These are phyloP conservation scores for Nycticebus coucang DNA, from an alignment of 2,113 vertebrate genomes.

Conservation along the genomic window DNA sequence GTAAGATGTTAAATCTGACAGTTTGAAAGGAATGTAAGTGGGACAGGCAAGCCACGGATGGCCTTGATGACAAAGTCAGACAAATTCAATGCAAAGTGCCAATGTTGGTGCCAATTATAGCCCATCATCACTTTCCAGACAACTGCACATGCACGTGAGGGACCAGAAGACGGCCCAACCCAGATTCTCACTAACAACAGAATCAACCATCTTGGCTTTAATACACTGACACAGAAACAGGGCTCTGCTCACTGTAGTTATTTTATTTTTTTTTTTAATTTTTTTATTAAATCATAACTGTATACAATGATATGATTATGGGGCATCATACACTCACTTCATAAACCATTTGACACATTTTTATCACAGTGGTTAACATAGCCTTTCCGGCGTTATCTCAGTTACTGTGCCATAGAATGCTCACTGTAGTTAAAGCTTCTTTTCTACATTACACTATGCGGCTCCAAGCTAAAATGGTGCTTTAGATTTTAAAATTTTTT, in stretches of 20 bases:
- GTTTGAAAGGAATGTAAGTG: not conserved
- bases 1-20: slow-evolving; percentile 24
- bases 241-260: not conserved
- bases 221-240: not conserved
- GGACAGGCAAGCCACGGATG: not conserved
- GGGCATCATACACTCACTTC: too few species aligned
- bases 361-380: too few species aligned
- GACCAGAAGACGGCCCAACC: not conserved
- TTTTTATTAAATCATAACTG: too few species aligned
- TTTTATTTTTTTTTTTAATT: too few species aligned
- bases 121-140: not conserved
- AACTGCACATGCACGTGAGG: not conserved
- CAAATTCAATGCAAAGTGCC: not conserved
- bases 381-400: too few species aligned
- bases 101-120: slow-evolving; percentile 11
- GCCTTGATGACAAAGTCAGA: slow-evolving; percentile 43
- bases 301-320: too few species aligned
- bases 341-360: too few species aligned
- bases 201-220: not conserved
- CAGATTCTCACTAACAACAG: not conserved
- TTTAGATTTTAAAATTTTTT: not conserved
- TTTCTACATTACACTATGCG: not conserved
- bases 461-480: not conserved
- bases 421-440: not conserved
- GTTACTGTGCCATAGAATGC: too few species aligned